Evolutionary conservation across 2,797 vertebrate species (phyloP), one percentile per base, ranked within the genome.

Genomic region (Oryzias dopingdopingensis): DNA sequence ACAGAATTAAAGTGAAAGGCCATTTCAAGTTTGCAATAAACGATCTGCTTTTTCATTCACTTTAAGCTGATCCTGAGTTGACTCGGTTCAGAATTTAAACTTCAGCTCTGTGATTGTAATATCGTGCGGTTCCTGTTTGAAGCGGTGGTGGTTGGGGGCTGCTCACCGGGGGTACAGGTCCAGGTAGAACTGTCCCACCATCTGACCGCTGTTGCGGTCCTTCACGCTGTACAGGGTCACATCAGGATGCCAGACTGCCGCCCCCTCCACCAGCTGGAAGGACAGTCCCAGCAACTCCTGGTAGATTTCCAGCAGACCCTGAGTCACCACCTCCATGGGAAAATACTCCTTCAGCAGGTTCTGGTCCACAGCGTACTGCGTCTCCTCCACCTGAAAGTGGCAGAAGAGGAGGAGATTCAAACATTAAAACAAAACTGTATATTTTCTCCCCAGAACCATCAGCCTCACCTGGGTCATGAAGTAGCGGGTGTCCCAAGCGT

Each of bases 301-400:
- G 87, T 99, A 99, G 82, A 98, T 96, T 80, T 86, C 90, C 80
- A 99, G 70, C 50, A 99, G 90, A n/a, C 97, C 96, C 0, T 48
- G 79, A 0, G 97, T 99, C 80, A 98, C 96, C 84, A 96, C 95
- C 74, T 97, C 92, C 94, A 98, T 94, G 4, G 97, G 97, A 70
- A 99, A 99, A 65, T 93, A 99, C 85, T 98, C 96, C 92, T 98
- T 98, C 56, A 99, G 80, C 60, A 93, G 89, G 80, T 99, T 96
- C 89, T 98, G 97, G 61, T 99, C 96, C 86, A 99, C 96, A 0
- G 91, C 92, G 37, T 95, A 98, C 80, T 92, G 94, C 0, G 93
- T 95, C 89, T 98, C 96, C 88, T 98, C 96, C 91, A 98, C 96
- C 89, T 90, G 79, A 23, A 16, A 29, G 22, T 4, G 20, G 17